Base-by-base conservation (phyloP, 1,140 invertebrate species). In the Parasteatoda tepidariorum region DNA sequence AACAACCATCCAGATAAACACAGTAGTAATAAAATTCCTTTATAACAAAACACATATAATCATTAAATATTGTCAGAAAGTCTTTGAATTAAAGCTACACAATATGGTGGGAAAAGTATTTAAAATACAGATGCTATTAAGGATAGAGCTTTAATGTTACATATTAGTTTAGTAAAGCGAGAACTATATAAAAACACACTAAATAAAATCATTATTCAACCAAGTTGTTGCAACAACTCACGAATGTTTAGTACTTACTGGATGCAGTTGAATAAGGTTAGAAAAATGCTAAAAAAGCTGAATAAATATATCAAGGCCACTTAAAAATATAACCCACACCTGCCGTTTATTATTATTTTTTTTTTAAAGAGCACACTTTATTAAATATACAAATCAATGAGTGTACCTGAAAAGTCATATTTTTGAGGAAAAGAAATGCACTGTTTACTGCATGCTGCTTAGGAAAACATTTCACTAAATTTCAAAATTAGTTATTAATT, bases 291-390 rank as follows among this genome's bases (percentile, higher is more conserved):
- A 5, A 54, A 78, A 66, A 78, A 30, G 28, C 61, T 15, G 38
- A 64, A 34, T 30, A 66, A 66, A 41, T 48, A n/a, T n/a, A 31
- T 66, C 59, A 78, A 78, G 74, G 74, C 59, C 74, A 78, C 74
- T 78, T 78, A 78, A 78, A 78, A 48, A 48, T 48, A 48, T 48
- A 48, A n/a, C n/a, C n/a, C n/a, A n/a, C n/a, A n/a, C n/a, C n/a
- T n/a, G n/a, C n/a, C n/a, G n/a, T n/a, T n/a, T n/a, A n/a, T n/a
- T n/a, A n/a, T n/a, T n/a, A n/a, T n/a, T n/a, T n/a, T n/a, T n/a
- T n/a, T n/a, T n/a, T n/a, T n/a, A n/a, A n/a, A n/a, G n/a, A n/a
- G n/a, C n/a, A n/a, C n/a, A n/a, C n/a, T n/a, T n/a, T n/a, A n/a
- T n/a, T n/a, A n/a, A n/a, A n/a, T n/a, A n/a, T n/a, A n/a, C n/a